phyloP scores from a whole-genome alignment of 1,140 invertebrate genomes.

The Eubasilissa regina region DNA sequence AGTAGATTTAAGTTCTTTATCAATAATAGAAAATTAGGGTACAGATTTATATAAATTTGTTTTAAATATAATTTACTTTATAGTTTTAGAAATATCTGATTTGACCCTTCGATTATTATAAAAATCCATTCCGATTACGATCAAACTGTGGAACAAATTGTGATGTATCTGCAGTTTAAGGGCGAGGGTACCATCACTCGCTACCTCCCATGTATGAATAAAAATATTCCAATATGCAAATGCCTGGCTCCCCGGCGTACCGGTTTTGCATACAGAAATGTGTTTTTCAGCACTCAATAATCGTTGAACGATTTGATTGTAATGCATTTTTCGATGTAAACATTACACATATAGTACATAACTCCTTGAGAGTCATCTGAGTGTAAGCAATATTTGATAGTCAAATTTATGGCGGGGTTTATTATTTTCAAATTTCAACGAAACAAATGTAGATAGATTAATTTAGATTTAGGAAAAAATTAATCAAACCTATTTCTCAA shows the following conservation, averaged over 20 bases:
- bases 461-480: no score
- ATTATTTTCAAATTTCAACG: no score
- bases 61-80: no score
- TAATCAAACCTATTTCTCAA: no score
- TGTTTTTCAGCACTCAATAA: slow-evolving; percentile 60
- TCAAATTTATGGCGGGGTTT: no score
- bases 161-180: slow-evolving; percentile 55
- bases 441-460: no score
- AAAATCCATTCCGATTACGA: slow-evolving; percentile 33
- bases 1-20: no score
- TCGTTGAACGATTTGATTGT: slow-evolving; percentile 59
- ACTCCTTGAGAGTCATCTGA: neutral
- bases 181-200: slow-evolving; percentile 31
- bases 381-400: neutral
- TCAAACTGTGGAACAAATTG: slow-evolving; percentile 49
- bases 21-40: no score
- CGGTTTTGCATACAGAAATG: slow-evolving; percentile 60
- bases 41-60: no score
- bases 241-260: slow-evolving; percentile 32
- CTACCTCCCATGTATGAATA: slow-evolving; percentile 34
- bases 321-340: slow-evolving; percentile 56
- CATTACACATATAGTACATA: neutral
- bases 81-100: neutral
- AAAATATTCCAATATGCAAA: slow-evolving; percentile 59
- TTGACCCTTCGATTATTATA: slow-evolving; percentile 17